A percentile compares a stretch with the other conserved stretches of the same genome.
phyloP scores from a whole-genome alignment of 1,140 invertebrate genomes.

The Hormaphis cornu region DNA sequence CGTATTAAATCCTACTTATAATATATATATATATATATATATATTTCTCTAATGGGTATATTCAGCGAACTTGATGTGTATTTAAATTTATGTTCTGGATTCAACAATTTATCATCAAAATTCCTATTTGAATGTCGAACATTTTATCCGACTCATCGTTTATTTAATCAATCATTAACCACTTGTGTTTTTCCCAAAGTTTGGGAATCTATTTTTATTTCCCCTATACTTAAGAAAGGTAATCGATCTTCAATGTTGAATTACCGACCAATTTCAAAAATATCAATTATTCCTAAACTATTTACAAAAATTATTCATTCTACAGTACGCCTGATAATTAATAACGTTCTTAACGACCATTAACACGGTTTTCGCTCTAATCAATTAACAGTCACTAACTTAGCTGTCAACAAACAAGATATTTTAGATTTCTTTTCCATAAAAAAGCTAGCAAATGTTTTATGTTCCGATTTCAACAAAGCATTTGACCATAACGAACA shows the following conservation, averaged over 20 bases:
- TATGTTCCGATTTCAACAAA: background rate
- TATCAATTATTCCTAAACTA: background rate
- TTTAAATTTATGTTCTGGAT: too few relatives aligned
- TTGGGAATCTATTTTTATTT: background rate
- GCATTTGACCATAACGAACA: background rate
- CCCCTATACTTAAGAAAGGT: background rate
- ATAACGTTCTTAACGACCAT: background rate
- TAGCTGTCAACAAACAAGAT: background rate
- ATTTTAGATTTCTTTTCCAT: background rate
- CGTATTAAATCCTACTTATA: too few relatives aligned
- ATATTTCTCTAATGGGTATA: too few relatives aligned
- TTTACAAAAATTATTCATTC: background rate
- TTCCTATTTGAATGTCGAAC: background rate
- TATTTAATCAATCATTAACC: background rate
- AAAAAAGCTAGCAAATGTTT: background rate
- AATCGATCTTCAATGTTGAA: background rate
- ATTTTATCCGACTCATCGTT: background rate
- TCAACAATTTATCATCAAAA: background rate
- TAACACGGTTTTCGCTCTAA: background rate
- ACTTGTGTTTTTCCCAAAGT: background rate
- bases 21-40: too few relatives aligned
- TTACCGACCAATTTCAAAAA: background rate
- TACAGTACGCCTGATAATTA: background rate
- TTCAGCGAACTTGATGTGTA: too few relatives aligned
- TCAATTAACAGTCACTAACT: background rate